Evolutionary conservation across 2,888 invertebrate species (phyloP).

Genomic region (Chironomus tentans): DNA sequence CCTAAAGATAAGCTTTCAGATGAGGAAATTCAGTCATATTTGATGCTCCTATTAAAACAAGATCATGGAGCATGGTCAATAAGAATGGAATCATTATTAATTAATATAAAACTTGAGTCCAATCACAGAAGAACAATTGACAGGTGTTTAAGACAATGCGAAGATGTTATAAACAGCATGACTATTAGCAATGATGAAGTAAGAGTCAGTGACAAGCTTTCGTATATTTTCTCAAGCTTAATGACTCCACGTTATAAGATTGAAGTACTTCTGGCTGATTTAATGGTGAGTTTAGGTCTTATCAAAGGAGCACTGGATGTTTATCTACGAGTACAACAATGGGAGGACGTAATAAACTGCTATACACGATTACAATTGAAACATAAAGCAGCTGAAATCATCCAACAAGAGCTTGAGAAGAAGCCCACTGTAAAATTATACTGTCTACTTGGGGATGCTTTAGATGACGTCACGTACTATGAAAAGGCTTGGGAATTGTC

Average conservation of each 20-base stretch:
- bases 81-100: conserved; percentile 61
- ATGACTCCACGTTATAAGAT: conserved; percentile 68
- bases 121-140: conserved; percentile 74
- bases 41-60: conserved; percentile 53
- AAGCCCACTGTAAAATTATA: conserved; percentile 77
- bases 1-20: conserved; percentile 69
- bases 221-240: conserved; percentile 61
- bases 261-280: conserved; percentile 65
- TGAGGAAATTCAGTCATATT: conserved; percentile 76
- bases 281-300: conserved; percentile 71
- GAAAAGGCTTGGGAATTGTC: conserved; percentile 89
- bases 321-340: conserved; percentile 64
- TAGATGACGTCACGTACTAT: conserved; percentile 68
- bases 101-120: conserved; percentile 69
- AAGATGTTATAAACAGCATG: conserved; percentile 58
- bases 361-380: conserved; percentile 73
- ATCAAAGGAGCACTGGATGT: conserved; percentile 76
- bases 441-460: conserved; percentile 86
- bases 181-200: conserved; percentile 34
- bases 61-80: conserved; percentile 67
- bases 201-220: conserved; percentile 40
- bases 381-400: conserved; percentile 86
- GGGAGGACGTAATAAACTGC: conserved; percentile 90
- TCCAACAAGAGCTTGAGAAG: conserved; percentile 66
- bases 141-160: conserved; percentile 77